phyloP scores from a whole-genome alignment of 2,113 vertebrate genomes.

The Elephantulus edwardii region DNA sequence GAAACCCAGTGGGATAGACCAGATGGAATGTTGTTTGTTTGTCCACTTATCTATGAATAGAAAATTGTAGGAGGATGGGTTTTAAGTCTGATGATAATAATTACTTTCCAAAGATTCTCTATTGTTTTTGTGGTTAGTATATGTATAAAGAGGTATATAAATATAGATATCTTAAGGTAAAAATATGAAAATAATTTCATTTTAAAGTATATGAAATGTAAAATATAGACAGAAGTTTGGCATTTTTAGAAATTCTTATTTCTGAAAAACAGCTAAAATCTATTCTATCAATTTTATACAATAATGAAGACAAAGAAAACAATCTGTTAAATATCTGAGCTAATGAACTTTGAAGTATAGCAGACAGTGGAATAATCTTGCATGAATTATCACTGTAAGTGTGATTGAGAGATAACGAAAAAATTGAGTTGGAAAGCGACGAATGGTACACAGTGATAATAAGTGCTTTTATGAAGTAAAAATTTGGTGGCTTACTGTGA shows the following conservation, averaged over 20 bases:
- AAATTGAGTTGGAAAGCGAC: neutral
- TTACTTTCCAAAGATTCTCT: constrained; percentile 35
- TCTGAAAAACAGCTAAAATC: constrained; percentile 24
- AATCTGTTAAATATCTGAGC: constrained; percentile 8
- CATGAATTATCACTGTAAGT: neutral
- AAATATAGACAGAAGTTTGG: neutral
- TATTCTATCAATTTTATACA: neutral
- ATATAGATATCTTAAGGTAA: constrained; percentile 20
- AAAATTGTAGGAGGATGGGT: constrained; percentile 49
- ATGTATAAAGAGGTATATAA: neutral
- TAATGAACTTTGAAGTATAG: constrained; percentile 5
- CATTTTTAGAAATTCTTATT: neutral
- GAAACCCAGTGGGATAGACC: constrained; percentile 48
- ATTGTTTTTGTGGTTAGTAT: neutral
- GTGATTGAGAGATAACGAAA: neutral
- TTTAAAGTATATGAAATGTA: neutral
- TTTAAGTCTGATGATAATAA: constrained; percentile 45
- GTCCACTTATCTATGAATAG: constrained; percentile 55
- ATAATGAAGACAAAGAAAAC: constrained; percentile 14
- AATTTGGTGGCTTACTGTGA: neutral
- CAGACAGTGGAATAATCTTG: neutral
- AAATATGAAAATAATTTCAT: neutral
- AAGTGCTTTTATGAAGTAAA: neutral
- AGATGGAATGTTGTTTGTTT: constrained; percentile 57
- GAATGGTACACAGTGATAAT: neutral